Percentiles rank a stretch among this genome's conserved stretches.
Evolutionary conservation across 2,113 vertebrate genomes (phyloP).

Genomic region (Sphaerodactylus townsendi): DNA sequence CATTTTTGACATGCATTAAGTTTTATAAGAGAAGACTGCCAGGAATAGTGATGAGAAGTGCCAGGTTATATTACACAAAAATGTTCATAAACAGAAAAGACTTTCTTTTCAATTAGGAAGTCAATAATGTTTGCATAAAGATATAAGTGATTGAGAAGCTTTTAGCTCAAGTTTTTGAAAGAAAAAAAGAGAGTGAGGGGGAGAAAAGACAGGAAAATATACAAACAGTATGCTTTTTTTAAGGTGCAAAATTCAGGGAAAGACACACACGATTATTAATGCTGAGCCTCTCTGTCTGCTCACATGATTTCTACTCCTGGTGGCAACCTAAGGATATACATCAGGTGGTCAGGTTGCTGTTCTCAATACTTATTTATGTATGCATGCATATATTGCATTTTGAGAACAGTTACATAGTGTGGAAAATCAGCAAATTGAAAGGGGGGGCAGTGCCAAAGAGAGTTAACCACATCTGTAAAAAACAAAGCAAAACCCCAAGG

Average conservation of each 20-base stretch:
- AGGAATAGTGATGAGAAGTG: constrained; percentile 70
- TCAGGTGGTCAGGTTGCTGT: too few species aligned
- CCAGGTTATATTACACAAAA: constrained; percentile 71
- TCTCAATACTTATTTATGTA: too few species aligned
- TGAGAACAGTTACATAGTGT: too few species aligned
- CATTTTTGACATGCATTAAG: constrained; percentile 72
- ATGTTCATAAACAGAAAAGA: constrained; percentile 71
- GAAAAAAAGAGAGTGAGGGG: neutral
- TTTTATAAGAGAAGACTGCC: constrained; percentile 73
- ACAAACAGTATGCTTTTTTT: neutral
- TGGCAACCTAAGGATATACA: too few species aligned
- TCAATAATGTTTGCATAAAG: constrained; percentile 69
- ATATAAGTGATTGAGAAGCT: constrained; percentile 42
- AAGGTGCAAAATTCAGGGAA: neutral
- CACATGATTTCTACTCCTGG: neutral
- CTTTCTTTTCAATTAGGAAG: constrained; percentile 69
- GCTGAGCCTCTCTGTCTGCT: neutral
- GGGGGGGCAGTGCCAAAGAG: too few species aligned
- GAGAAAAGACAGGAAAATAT: neutral
- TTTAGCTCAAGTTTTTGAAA: constrained; percentile 58
- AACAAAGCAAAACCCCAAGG: too few species aligned
- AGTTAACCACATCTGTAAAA: too few species aligned
- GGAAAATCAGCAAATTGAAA: too few species aligned
- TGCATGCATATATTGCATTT: too few species aligned
- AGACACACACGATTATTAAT: neutral